These are phyloP conservation scores for Parnassius orleans DNA, from an alignment of 2,888 invertebrate species.

Conservation along the genomic window DNA sequence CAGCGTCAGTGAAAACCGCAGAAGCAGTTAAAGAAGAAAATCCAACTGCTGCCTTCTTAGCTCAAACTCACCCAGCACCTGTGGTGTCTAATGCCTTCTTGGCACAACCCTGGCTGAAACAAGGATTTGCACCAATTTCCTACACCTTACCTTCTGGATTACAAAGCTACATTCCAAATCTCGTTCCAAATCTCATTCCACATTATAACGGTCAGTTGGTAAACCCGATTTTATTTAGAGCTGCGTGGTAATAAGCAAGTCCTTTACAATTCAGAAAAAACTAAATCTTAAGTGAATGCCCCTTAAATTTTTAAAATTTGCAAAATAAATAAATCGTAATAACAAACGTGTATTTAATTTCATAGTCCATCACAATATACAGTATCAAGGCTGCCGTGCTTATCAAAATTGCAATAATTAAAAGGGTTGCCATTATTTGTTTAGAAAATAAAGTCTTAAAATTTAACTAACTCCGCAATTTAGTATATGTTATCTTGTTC, in stretches of 20 bases:
- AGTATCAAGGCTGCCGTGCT: too few relatives aligned
- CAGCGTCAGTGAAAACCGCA: constrained; percentile 9
- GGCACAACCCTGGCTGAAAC: constrained; percentile 21
- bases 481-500: too few relatives aligned
- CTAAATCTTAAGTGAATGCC: neutral
- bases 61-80: constrained; percentile 15
- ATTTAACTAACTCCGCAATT: too few relatives aligned
- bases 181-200: constrained; percentile 11
- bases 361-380: constrained; percentile 1
- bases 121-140: constrained; percentile 16
- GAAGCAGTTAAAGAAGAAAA: constrained; percentile 12
- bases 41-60: constrained; percentile 1
- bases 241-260: constrained; percentile 15
- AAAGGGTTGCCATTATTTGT: neutral
- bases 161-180: constrained; percentile 9
- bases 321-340: constrained; percentile 15
- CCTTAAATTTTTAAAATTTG: neutral
- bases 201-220: constrained; percentile 10
- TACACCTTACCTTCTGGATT: constrained; percentile 21
- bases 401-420: too few relatives aligned
- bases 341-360: constrained; percentile 13
- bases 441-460: too few relatives aligned
- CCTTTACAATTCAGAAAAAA: constrained; percentile 10
- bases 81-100: constrained; percentile 3
- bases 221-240: constrained; percentile 9